phyloP scores from a whole-genome alignment of 92 coral and sea anemone species.

The Actinernus sp. region DNA sequence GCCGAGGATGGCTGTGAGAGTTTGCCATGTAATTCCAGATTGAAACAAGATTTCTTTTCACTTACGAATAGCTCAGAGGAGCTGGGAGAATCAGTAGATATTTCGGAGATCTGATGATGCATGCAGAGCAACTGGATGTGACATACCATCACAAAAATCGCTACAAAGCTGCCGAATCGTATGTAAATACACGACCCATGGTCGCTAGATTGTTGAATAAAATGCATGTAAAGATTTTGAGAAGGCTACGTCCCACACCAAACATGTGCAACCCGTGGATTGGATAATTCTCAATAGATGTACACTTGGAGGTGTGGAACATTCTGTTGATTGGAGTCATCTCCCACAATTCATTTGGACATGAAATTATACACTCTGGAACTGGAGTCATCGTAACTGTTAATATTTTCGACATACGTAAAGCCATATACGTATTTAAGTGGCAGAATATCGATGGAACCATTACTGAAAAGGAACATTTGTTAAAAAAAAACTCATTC shows the following conservation, averaged over 20 bases:
- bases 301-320: not conserved
- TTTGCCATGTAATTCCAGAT: not conserved
- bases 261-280: slow-evolving; percentile 26
- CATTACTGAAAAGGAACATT: too few relatives aligned
- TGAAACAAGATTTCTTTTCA: slow-evolving; percentile 5
- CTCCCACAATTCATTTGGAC: too few relatives aligned
- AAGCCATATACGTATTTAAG: too few relatives aligned
- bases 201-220: slow-evolving; percentile 18
- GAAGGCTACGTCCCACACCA: slow-evolving; percentile 13
- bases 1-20: not conserved
- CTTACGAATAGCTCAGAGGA: not conserved
- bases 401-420: too few relatives aligned
- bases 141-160: slow-evolving; percentile 1
- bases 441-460: too few relatives aligned
- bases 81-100: not conserved
- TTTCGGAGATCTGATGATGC: slow-evolving; percentile 7
- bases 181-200: slow-evolving; percentile 19
- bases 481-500: too few relatives aligned
- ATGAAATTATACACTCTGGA: too few relatives aligned
- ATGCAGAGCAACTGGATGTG: slow-evolving; percentile 9
- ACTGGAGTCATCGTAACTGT: too few relatives aligned
- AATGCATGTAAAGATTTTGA: slow-evolving; percentile 7
- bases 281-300: slow-evolving; percentile 12
- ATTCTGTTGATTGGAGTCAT: not conserved
- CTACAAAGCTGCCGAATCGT: slow-evolving; percentile 9